Evolutionary conservation across 2,797 vertebrate species (phyloP).

Genomic region (Chelonia mydas): DNA sequence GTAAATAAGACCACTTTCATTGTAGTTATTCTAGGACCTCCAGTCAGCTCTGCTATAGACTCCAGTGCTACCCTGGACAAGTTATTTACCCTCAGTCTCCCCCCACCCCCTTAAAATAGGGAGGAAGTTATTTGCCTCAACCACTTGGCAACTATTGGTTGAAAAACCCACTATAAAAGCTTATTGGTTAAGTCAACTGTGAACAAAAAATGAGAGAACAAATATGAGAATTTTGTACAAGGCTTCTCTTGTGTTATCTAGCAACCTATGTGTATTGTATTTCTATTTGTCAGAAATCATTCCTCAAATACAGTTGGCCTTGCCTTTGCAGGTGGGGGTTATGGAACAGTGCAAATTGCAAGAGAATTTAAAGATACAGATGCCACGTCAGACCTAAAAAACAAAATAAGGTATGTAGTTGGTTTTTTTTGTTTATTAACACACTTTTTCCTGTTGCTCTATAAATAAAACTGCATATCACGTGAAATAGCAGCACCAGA

Average conservation of each 20-base stretch:
- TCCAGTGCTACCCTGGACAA: accelerated
- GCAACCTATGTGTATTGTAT: neutral
- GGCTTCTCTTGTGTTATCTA: neutral
- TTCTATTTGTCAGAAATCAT: conserved; percentile 88
- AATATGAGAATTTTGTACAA: neutral
- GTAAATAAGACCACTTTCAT: neutral
- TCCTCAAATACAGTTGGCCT: conserved; percentile 94
- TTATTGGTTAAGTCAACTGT: neutral
- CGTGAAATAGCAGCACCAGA: neutral
- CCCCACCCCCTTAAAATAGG: neutral
- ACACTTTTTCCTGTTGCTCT: accelerated
- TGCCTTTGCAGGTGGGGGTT: conserved; percentile 96
- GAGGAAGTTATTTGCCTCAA: neutral
- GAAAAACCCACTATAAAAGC: neutral
- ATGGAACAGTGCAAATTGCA: conserved; percentile 96
- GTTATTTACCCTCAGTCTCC: neutral
- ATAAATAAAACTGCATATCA: accelerated
- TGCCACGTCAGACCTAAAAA: conserved; percentile 96
- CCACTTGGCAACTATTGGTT: neutral
- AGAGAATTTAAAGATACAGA: conserved; percentile 99
- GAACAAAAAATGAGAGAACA: neutral
- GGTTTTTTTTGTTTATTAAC: neutral
- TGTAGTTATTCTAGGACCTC: neutral
- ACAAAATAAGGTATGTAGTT: conserved; percentile 89
- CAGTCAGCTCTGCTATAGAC: accelerated